phyloP scores from a whole-genome alignment of 1,140 invertebrate species.

The Trichoplusia ni region DNA sequence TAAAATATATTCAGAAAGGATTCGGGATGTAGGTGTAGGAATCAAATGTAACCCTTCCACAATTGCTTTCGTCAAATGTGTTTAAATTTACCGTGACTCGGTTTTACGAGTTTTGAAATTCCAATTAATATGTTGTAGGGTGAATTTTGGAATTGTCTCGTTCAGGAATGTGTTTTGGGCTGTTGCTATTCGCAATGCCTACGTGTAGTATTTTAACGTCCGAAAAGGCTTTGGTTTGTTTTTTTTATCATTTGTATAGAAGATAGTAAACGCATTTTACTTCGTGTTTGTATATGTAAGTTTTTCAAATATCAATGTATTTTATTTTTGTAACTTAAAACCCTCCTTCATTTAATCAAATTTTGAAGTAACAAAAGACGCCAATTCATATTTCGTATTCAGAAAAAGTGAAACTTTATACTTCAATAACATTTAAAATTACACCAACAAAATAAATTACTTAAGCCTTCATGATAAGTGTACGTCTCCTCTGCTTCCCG shows the following conservation, averaged over 20 bases:
- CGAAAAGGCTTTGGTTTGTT: too few species aligned
- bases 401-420: neutral
- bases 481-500: conserved; percentile 2
- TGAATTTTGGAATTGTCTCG: too few species aligned
- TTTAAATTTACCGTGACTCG: conserved; percentile 12
- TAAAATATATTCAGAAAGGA: conserved; percentile 29
- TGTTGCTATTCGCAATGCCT: too few species aligned
- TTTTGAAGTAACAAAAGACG: too few species aligned
- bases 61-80: conserved; percentile 1
- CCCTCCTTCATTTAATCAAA: too few species aligned
- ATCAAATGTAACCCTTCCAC: conserved; percentile 4
- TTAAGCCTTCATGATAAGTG: conserved; percentile 25
- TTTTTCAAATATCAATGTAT: too few species aligned
- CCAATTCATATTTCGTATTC: neutral
- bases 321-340: too few species aligned
- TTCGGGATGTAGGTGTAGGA: neutral
- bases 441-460: conserved; percentile 14
- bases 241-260: too few species aligned
- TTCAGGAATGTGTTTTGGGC: too few species aligned
- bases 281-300: too few species aligned
- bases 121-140: neutral
- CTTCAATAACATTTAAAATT: neutral
- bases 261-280: too few species aligned
- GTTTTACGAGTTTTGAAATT: neutral
- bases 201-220: too few species aligned